phyloP scores from a whole-genome alignment of 92 coral and sea anemone genomes.

The Parazoanthus swiftii region DNA sequence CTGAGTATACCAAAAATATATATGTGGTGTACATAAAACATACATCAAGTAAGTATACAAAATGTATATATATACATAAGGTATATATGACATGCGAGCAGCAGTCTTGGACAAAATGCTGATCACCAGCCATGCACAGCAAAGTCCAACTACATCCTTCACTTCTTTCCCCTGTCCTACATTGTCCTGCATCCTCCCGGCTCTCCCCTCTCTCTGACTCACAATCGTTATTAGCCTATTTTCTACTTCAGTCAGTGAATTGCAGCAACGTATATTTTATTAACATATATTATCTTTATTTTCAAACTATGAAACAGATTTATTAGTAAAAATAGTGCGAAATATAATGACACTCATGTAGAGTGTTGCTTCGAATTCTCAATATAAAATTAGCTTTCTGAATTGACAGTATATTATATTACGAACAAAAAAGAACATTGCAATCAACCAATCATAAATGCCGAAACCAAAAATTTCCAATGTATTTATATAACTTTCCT shows the following conservation, averaged over 20 bases:
- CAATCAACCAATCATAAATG: conserved; percentile 13
- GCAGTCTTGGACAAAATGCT: background rate
- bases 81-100: conserved; percentile 3
- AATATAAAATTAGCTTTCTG: background rate
- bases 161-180: background rate
- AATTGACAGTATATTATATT: background rate
- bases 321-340: background rate
- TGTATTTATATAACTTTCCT: background rate
- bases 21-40: background rate
- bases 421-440: conserved; percentile 12
- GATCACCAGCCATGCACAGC: conserved; percentile 2
- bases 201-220: conserved; percentile 13
- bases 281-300: conserved; percentile 2
- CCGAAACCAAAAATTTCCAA: background rate
- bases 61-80: conserved; percentile 6
- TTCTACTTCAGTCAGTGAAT: background rate
- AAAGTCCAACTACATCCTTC: conserved; percentile 3
- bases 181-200: background rate
- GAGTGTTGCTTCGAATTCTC: conserved; percentile 17
- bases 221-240: conserved; percentile 7
- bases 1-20: conserved; percentile 15
- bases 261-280: conserved; percentile 2
- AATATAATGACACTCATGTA: conserved; percentile 2
- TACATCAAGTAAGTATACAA: conserved; percentile 16
- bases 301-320: background rate